These are phyloP conservation scores for Porites cylindrica DNA, from an alignment of 92 coral and sea anemone genomes.

Conservation along the genomic window DNA sequence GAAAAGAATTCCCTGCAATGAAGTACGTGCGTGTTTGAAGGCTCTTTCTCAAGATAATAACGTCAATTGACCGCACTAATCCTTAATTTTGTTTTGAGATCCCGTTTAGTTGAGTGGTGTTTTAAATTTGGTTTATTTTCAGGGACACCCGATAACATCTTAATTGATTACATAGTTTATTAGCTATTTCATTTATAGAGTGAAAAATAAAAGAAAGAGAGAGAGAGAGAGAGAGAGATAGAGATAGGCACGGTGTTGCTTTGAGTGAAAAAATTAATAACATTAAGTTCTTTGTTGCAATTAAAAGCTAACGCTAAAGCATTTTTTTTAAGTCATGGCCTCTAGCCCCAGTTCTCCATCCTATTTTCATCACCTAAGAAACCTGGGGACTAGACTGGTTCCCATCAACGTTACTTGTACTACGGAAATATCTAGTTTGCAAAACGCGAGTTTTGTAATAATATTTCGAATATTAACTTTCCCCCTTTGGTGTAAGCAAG, in stretches of 20 bases:
- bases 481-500: too few species aligned
- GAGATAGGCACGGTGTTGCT: neutral
- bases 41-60: neutral
- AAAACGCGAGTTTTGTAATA: too few species aligned
- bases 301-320: too few species aligned
- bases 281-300: neutral
- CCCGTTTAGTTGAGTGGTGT: neutral
- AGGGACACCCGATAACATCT: constrained; percentile 1
- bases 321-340: too few species aligned
- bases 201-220: neutral
- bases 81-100: neutral
- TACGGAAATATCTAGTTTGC: too few species aligned
- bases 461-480: too few species aligned
- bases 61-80: neutral
- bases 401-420: too few species aligned
- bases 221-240: neutral
- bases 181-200: neutral
- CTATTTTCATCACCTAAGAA: too few species aligned
- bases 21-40: neutral
- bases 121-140: neutral
- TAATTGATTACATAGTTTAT: neutral
- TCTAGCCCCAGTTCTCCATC: too few species aligned
- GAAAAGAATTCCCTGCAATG: constrained; percentile 7
- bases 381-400: too few species aligned
- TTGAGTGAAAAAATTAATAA: neutral